Percentiles rank a stretch among this genome's conserved stretches.
Evolutionary conservation across 2,888 invertebrate species (phyloP).

Genomic region (Apeira syringaria): DNA sequence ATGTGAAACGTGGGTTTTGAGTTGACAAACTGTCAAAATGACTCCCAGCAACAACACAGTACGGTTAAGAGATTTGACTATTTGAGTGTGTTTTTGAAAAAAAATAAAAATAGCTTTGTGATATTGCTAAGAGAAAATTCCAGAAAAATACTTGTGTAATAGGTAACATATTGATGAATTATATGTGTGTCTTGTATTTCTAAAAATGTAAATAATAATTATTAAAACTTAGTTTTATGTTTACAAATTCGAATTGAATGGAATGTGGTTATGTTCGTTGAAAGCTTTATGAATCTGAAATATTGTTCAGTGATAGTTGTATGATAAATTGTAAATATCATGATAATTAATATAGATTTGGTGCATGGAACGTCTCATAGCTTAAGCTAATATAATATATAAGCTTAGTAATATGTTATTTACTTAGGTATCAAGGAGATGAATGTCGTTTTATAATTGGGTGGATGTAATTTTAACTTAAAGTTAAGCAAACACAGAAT

Average conservation of each 20-base stretch:
- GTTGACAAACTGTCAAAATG: too few relatives aligned
- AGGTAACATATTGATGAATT: constrained; percentile 31
- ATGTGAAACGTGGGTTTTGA: too few relatives aligned
- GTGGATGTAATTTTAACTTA: constrained; percentile 16
- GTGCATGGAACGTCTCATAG: constrained; percentile 61
- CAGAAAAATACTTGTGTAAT: constrained; percentile 38
- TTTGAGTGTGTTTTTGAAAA: constrained; percentile 54
- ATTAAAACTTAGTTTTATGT: constrained; percentile 45
- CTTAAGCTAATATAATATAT: constrained; percentile 11
- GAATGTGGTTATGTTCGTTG: constrained; percentile 47
- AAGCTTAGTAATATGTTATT: constrained; percentile 17
- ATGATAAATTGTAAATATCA: constrained; percentile 36
- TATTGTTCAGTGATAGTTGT: constrained; percentile 37
- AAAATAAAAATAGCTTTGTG: constrained; percentile 63
- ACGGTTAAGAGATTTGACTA: constrained; percentile 53
- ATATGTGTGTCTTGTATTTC: constrained; percentile 20
- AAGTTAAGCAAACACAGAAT: constrained; percentile 17
- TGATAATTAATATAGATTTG: constrained; percentile 44
- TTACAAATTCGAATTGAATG: constrained; percentile 48
- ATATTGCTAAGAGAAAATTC: constrained; percentile 58
- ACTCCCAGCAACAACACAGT: too few relatives aligned
- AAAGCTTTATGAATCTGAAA: constrained; percentile 54
- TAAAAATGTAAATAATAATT: constrained; percentile 47
- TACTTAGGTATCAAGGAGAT: constrained; percentile 17
- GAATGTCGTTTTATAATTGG: constrained; percentile 10